Conservation (phyloP, 2,113 vertebrate genomes). For the Brachionichthys hirsutus region DNA sequence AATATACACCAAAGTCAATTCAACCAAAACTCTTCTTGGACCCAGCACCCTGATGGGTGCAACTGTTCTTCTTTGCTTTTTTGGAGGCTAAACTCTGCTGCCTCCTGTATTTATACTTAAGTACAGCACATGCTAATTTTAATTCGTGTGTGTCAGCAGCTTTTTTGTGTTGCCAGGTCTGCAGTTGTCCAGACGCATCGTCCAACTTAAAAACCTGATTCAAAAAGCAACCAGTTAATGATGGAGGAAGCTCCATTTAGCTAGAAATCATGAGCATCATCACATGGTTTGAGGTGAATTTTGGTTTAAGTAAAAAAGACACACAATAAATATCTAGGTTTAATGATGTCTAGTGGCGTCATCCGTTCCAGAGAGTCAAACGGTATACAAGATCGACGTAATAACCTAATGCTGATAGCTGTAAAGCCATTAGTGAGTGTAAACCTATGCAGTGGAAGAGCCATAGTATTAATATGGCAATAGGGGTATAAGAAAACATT, state of each 20-base stretch:
- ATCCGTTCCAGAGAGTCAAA: slow-evolving; percentile 4
- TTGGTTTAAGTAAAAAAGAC: slow-evolving; percentile 1
- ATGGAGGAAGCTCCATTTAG: not conserved
- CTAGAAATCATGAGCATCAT: slow-evolving; percentile 16
- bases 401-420: not conserved
- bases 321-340: slow-evolving; percentile 8
- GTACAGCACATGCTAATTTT: too few relatives aligned
- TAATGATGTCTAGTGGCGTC: not conserved
- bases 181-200: not conserved
- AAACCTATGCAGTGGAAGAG: slow-evolving; percentile 1
- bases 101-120: not conserved
- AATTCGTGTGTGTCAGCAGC: too few relatives aligned
- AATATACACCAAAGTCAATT: not conserved
- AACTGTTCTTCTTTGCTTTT: too few relatives aligned
- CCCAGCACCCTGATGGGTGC: too few relatives aligned
- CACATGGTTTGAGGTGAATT: slow-evolving; percentile 12
- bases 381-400: not conserved
- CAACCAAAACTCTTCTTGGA: too few relatives aligned
- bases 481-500: not conserved
- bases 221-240: too few relatives aligned
- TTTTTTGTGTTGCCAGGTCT: too few relatives aligned
- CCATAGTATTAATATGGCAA: not conserved
- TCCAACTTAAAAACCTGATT: not conserved
- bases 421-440: not conserved
- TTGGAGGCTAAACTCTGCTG: not conserved